A percentile compares a stretch with the other conserved stretches of the same genome.
phyloP scores from a whole-genome alignment of 2,113 vertebrate species.

The Cebidichthys violaceus region DNA sequence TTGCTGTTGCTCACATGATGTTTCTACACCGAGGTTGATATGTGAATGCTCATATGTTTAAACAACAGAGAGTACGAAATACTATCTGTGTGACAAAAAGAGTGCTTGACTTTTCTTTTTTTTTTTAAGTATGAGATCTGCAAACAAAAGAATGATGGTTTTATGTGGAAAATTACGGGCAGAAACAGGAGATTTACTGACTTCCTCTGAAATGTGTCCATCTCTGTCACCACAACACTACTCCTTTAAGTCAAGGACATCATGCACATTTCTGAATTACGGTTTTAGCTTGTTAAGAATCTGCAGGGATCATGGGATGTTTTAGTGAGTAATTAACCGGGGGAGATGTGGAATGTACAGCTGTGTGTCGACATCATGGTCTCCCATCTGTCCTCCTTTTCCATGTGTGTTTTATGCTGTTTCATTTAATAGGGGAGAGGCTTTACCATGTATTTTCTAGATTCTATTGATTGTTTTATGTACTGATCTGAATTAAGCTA shows the following conservation, averaged over 20 bases:
- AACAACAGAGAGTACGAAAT: conserved; percentile 12
- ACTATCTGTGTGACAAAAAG: not conserved
- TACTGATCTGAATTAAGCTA: not conserved
- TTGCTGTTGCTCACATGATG: not conserved
- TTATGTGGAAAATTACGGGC: not conserved
- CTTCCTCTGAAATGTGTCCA: not conserved
- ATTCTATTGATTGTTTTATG: conserved; percentile 21
- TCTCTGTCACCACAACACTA: not conserved
- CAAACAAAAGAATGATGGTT: not conserved
- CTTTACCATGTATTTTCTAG: conserved; percentile 32
- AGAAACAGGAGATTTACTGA: not conserved
- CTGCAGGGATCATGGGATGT: conserved; percentile 2
- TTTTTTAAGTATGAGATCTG: not conserved
- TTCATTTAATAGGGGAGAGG: not conserved
- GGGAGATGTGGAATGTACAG: conserved; percentile 58
- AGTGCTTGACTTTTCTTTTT: not conserved
- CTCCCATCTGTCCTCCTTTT: conserved; percentile 28
- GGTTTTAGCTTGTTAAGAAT: conserved; percentile 17
- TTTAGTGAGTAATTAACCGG: conserved; percentile 13
- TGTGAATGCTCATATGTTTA: conserved; percentile 25
- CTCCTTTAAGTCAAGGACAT: not conserved
- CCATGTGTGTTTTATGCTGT: conserved; percentile 16
- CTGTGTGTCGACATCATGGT: conserved; percentile 40
- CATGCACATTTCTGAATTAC: not conserved
- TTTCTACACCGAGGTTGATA: conserved; percentile 6